Evolutionary conservation across 2,888 invertebrate species (phyloP), one percentile per base, ranked within the genome.

Genomic region (Listrodromus nycthemerus): DNA sequence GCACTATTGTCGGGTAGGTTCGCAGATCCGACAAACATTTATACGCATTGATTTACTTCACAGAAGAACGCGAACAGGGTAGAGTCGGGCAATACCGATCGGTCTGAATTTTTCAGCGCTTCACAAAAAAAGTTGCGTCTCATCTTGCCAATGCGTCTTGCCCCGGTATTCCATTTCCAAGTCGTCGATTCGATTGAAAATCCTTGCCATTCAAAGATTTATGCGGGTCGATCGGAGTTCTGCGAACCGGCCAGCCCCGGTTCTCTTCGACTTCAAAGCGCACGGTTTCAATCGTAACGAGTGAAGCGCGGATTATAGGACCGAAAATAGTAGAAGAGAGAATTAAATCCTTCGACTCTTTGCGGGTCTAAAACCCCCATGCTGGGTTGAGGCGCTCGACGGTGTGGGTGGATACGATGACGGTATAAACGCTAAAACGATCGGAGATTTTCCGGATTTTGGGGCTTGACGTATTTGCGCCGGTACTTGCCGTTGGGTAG

Each of bases 351-450:
- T 10, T 52, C 33, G 27, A 55, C 73, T 73, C 48, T 67, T 45
- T 33, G 71, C 66, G 76, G 45, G 63, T 33, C 80, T 83, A 73
- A 76, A 33, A 73, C 61, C 10, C 10, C 8, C 8, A 7, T 8
- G 33, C 8, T 37, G 33, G 33, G 8, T 37, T 1, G 33, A 0
- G 33, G 8, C 8, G 8, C 37, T 10, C 37, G 37, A 7, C 13
- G 33, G 24, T 66, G 55, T 37, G 69, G 75, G 1, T 8, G 37
- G 37, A 80, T 75, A 21, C 21, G 73, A 77, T 67, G 71, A 61
- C 76, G 55, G 52, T 73, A 73, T 67, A 83, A 83, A 71, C 50
- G 76, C 80, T 80, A 63, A 80, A 83, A 41, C 80, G 76, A 61
- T 76, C 80, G 50, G 52, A 69, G 74, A 74, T 77, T 76, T 80